phyloP scores from a whole-genome alignment of 2,113 vertebrate genomes.

The Leiothrix lutea region DNA sequence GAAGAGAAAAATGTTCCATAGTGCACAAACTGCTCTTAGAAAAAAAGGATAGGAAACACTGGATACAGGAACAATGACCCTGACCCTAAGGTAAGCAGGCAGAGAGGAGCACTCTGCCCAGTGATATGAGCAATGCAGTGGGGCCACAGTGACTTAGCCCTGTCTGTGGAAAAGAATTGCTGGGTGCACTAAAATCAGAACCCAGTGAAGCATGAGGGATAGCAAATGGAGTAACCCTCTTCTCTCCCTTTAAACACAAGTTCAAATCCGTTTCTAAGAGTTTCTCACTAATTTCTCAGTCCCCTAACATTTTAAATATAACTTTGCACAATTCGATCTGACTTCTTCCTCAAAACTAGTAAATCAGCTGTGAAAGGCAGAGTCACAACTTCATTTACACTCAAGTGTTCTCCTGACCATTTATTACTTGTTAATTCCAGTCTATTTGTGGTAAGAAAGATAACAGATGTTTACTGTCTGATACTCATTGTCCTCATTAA shows the following conservation, averaged over 20 bases:
- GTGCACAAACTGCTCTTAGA: not conserved
- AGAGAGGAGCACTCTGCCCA: not conserved
- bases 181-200: not conserved
- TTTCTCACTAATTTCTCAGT: not conserved
- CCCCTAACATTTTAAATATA: not conserved
- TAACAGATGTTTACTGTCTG: not conserved
- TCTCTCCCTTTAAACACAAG: accelerated
- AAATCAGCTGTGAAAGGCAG: not conserved
- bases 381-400: not conserved
- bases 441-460: not conserved
- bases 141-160: not conserved
- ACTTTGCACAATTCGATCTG: not conserved
- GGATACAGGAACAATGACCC: not conserved
- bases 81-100: not conserved
- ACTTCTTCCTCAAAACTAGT: not conserved
- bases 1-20: not conserved
- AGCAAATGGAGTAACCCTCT: not conserved
- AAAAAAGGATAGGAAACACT: not conserved
- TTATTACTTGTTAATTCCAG: not conserved
- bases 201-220: not conserved
- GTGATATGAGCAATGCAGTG: not conserved
- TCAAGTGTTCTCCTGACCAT: not conserved
- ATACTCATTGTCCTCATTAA: not conserved
- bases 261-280: not conserved
- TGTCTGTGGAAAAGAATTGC: not conserved